These are phyloP conservation scores for Stegophylla sp. DNA, from an alignment of 2,888 invertebrate species.

Conservation along the genomic window DNA sequence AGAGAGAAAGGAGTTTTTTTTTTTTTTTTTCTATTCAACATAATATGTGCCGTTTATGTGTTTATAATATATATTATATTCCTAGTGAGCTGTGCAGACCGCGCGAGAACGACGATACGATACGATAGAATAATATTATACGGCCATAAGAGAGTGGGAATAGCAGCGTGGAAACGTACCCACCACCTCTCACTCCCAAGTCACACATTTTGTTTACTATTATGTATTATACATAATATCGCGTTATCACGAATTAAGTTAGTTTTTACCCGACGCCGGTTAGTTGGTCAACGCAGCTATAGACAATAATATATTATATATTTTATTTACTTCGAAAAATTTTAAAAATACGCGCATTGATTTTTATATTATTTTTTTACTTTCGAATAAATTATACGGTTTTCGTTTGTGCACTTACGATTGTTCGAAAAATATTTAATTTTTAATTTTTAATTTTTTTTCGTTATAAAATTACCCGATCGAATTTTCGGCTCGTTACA, in stretches of 20 bases:
- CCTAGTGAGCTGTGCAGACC: constrained; percentile 10
- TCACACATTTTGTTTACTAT: constrained; percentile 55
- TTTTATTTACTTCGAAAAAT: constrained; percentile 8
- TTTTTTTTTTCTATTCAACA: too few relatives aligned
- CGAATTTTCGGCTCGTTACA: too few relatives aligned
- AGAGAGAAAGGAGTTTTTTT: constrained; percentile 41
- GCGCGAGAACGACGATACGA: constrained; percentile 3
- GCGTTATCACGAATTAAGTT: constrained; percentile 57
- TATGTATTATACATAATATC: constrained; percentile 52
- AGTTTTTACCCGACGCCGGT: constrained; percentile 57
- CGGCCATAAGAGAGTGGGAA: constrained; percentile 49
- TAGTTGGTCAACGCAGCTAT: constrained; percentile 41
- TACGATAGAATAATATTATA: constrained; percentile 45
- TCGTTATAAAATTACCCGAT: too few relatives aligned
- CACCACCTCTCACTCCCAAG: constrained; percentile 50
- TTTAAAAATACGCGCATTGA: background rate
- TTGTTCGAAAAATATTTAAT: too few relatives aligned
- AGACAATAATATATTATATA: background rate
- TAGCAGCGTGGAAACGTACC: constrained; percentile 35
- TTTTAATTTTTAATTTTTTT: background rate
- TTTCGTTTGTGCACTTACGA: background rate
- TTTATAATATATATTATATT: too few relatives aligned
- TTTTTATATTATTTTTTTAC: too few relatives aligned
- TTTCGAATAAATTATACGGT: background rate
- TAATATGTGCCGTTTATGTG: background rate